phyloP scores from a whole-genome alignment of 53 echinoderm and acorn worm genomes.

The Temnopleurus reevesii region DNA sequence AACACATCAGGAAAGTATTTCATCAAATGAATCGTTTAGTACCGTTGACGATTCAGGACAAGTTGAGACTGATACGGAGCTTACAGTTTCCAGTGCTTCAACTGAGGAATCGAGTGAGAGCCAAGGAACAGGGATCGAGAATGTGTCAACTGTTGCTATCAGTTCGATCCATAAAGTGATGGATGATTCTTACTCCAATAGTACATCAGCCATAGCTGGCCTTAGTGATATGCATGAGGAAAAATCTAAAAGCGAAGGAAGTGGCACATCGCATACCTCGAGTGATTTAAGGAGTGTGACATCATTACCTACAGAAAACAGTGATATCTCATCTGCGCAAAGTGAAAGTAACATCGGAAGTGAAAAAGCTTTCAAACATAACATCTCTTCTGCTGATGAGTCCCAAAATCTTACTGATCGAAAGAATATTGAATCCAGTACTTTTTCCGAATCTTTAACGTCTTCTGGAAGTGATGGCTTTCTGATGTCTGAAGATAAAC shows the following conservation, averaged over 20 bases:
- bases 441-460: background rate
- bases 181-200: background rate
- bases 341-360: background rate
- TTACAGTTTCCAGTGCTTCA: no score
- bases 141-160: no score
- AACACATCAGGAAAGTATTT: no score
- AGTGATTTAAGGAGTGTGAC: background rate
- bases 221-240: background rate
- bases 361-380: background rate
- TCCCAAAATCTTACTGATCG: no score
- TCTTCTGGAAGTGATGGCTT: background rate
- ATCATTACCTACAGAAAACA: background rate
- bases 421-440: background rate
- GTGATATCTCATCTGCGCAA: background rate
- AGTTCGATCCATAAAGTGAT: no score
- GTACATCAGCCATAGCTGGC: background rate
- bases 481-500: background rate
- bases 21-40: no score
- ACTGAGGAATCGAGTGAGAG: background rate
- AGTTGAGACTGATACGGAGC: no score
- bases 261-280: background rate
- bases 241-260: background rate
- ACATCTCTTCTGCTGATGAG: no score
- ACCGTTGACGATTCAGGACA: no score
- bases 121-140: background rate